Evolutionary conservation across 2,797 vertebrate genomes (phyloP).

Genomic region (Notoglanidium macrostoma): DNA sequence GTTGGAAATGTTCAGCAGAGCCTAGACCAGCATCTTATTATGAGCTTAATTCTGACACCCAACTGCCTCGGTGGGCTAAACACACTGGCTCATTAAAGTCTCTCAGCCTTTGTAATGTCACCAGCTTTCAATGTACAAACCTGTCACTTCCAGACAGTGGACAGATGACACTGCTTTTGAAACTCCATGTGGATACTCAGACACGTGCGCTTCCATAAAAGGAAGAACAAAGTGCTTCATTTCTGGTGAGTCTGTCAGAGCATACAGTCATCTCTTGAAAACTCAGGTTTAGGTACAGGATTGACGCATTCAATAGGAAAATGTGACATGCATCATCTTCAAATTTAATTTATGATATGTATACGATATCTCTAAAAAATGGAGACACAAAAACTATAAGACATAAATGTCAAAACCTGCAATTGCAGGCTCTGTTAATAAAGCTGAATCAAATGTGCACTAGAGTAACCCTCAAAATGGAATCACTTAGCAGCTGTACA

Average conservation of each 20-base stretch:
- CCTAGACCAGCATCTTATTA: constrained; percentile 68
- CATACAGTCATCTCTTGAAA: constrained; percentile 43
- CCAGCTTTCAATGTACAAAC: constrained; percentile 64
- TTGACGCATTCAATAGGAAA: constrained; percentile 27
- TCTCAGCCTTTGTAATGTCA: constrained; percentile 67
- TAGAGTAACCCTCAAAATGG: constrained; percentile 32
- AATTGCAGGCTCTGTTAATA: constrained; percentile 39
- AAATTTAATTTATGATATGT: neutral
- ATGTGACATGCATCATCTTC: neutral
- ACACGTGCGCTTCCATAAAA: constrained; percentile 28
- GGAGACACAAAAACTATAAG: neutral
- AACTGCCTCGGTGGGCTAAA: constrained; percentile 65
- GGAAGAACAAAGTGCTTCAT: constrained; percentile 49
- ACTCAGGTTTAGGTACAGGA: constrained; percentile 48
- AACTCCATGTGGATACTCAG: constrained; percentile 45
- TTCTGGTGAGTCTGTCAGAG: constrained; percentile 45
- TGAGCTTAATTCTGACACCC: constrained; percentile 70
- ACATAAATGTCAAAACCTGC: constrained; percentile 25
- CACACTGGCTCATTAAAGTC: constrained; percentile 71
- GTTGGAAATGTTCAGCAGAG: constrained; percentile 64
- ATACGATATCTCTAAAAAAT: neutral
- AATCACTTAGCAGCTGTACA: constrained; percentile 46
- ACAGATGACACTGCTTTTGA: constrained; percentile 55
- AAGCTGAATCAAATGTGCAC: constrained; percentile 41
- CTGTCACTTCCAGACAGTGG: constrained; percentile 59